Conservation (phyloP, 2,888 invertebrate genomes). For the Bimastos eiseni region DNA sequence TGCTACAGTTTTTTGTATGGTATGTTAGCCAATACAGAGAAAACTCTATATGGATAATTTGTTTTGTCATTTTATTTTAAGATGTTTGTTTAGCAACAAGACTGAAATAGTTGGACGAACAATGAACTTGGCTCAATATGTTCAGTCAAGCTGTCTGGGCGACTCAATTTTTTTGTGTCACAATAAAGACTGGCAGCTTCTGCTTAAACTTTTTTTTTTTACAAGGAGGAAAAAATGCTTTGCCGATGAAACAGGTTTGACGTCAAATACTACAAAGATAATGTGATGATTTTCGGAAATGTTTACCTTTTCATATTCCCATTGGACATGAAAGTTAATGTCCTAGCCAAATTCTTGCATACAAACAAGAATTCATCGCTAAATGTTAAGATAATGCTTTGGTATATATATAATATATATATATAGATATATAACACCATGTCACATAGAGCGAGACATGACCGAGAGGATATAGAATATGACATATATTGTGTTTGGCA, state of each 20-base stretch:
- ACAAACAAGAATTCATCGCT: no score
- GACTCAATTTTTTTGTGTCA: not conserved
- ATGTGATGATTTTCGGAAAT: not conserved
- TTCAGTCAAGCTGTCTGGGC: no score
- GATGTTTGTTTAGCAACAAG: not conserved
- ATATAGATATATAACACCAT: no score
- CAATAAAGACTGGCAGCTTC: not conserved
- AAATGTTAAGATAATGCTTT: no score
- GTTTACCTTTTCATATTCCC: not conserved
- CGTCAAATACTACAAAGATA: not conserved
- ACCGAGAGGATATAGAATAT: no score
- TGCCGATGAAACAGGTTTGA: not conserved
- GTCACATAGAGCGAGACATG: no score
- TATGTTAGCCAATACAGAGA: no score
- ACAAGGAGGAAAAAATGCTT: not conserved
- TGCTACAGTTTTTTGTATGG: no score
- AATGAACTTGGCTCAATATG: not conserved
- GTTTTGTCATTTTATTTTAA: constrained; percentile 9
- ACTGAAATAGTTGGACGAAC: not conserved
- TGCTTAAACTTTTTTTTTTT: not conserved
- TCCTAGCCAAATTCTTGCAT: not conserved
- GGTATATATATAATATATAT: no score
- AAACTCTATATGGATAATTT: no score
- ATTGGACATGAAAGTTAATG: not conserved
- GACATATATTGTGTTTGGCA: no score